Conservation (phyloP, 2,113 vertebrate species). For the Laterallus jamaicensis region DNA sequence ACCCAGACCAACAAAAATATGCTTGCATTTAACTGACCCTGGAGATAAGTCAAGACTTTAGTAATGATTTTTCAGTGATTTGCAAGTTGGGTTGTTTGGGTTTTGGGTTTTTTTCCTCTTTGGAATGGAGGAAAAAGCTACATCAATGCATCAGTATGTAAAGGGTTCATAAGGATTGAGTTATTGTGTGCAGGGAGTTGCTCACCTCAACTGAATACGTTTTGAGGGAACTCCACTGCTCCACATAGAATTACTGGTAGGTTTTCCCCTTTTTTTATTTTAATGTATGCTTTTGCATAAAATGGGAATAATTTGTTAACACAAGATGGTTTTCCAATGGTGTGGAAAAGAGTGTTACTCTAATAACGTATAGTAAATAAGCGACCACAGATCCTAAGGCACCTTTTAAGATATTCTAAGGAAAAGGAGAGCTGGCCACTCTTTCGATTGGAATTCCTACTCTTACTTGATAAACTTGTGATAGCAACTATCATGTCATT, state of each 20-base stretch:
- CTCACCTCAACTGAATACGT: background rate
- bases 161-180: background rate
- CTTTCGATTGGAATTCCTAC: background rate
- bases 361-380: background rate
- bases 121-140: background rate
- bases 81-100: background rate
- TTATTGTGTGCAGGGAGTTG: background rate
- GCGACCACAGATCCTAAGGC: background rate
- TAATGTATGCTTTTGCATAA: background rate
- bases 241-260: fast-evolving
- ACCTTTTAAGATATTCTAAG: background rate
- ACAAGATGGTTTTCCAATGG: background rate
- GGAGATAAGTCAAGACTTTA: background rate
- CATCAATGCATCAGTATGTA: background rate
- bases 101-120: no score
- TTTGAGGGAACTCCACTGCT: background rate
- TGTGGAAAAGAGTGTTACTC: background rate
- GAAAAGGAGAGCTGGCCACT: background rate
- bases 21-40: background rate
- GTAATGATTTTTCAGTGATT: background rate
- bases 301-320: background rate
- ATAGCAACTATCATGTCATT: fast-evolving
- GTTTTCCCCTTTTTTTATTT: background rate
- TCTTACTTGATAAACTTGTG: background rate
- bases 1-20: background rate